Evolutionary conservation across 2,113 vertebrate species (phyloP).

Genomic region (Rhinichthys klamathensis): DNA sequence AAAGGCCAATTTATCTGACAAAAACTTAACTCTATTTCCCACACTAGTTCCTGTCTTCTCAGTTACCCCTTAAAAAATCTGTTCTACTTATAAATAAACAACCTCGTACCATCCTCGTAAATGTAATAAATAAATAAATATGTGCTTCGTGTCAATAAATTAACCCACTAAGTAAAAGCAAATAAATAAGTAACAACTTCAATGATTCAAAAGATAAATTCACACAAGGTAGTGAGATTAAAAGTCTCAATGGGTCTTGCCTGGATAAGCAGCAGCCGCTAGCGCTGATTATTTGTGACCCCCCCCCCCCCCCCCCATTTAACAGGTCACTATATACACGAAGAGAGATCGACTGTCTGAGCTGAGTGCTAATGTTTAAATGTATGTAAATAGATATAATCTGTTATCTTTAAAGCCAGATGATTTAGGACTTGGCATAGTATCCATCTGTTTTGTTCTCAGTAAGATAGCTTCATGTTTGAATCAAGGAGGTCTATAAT

Average conservation of each 20-base stretch:
- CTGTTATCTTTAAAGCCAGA: slow-evolving; percentile 26
- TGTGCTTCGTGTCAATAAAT: slow-evolving; percentile 42
- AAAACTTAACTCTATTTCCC: slow-evolving; percentile 40
- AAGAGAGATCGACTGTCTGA: background rate
- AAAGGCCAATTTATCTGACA: background rate
- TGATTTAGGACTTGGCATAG: background rate
- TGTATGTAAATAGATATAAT: slow-evolving; percentile 1
- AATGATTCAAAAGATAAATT: slow-evolving; percentile 11
- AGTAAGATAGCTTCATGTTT: background rate
- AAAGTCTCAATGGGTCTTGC: background rate
- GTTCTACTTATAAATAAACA: background rate
- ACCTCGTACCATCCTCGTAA: background rate
- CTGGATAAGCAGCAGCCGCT: slow-evolving; percentile 1
- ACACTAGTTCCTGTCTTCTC: slow-evolving; percentile 37
- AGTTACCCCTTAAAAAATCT: background rate
- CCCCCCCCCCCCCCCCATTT: background rate
- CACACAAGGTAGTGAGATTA: slow-evolving; percentile 3
- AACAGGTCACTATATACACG: slow-evolving; percentile 13
- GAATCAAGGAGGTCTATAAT: background rate
- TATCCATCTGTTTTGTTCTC: background rate
- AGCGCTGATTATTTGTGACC: background rate
- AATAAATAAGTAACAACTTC: slow-evolving; percentile 39
- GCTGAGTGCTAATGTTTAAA: slow-evolving; percentile 22
- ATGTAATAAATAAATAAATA: slow-evolving; percentile 59
- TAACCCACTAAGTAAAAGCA: slow-evolving; percentile 42